Evolutionary conservation across 2,797 vertebrate genomes (phyloP), one percentile per base, ranked within the genome.

Genomic region (Spea hammondii): DNA sequence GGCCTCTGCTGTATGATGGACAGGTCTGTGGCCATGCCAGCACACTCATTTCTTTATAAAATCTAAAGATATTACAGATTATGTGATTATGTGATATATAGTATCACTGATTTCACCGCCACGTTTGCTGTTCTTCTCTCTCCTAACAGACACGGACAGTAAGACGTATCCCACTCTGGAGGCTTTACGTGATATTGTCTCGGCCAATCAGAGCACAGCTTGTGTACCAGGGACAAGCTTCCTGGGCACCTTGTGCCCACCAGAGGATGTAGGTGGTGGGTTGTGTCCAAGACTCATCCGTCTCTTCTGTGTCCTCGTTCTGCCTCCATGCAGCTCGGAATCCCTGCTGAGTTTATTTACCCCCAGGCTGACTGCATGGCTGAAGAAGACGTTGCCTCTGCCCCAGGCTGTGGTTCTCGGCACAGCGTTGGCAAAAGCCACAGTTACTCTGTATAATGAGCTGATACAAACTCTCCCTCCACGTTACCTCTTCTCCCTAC

Each of bases 261-360:
- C 87, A n/a, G 86, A 83, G 64, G 50, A 77, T 5, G 88, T 83
- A 6, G 78, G 72, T 45, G 73, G n/a, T 5, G 84, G 74, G 0
- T 80, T 96, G 59, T 93, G 90, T 51, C 84, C 91, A 44, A 91
- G 94, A 12, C 91, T 96, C 14, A 89, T 83, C 17, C 89, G 93
- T 11, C 91, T 94, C 6, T 96, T 96, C 84, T 93, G 91, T 0
- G 81, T 91, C 9, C 86, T 97, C 51, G 89, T 90, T 53, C 86
- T 97, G 9, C 91, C 91, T 0, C 81, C 70, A 1, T 13, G 91
- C 59, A 90, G 88, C 17, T 17, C 70, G 62, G 92, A 93, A 0
- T 72, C 85, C 4, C 74, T 96, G 53, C 82, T 92, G 53, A 90
- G 91, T n/a, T 84, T 95, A 54, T 89, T 95, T 79, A 85, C 85